Conservation (phyloP, 1,140 invertebrate species). For the Helicoverpa armigera region DNA sequence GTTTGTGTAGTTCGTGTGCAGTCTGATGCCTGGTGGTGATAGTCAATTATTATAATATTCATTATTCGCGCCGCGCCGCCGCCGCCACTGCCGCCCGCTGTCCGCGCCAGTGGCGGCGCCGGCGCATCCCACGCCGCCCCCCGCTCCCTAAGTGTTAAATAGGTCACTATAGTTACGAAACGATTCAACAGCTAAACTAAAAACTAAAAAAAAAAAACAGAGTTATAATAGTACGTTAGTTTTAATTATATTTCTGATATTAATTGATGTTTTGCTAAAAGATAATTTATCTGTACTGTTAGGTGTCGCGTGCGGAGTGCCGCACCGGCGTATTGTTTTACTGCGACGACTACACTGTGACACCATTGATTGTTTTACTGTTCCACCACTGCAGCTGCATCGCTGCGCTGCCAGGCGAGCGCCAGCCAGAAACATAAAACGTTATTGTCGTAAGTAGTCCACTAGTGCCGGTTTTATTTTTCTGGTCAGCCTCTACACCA, state of each 20-base stretch:
- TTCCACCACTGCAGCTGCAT: constrained; percentile 48
- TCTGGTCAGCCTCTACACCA: constrained; percentile 41
- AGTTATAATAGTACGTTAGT: constrained; percentile 86
- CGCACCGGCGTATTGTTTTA: constrained; percentile 48
- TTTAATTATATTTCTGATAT: constrained; percentile 86
- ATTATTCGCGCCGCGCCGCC: constrained; percentile 56
- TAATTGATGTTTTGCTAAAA: constrained; percentile 86
- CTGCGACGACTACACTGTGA: constrained; percentile 19
- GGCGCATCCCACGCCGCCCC: constrained; percentile 66
- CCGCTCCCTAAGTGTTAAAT: constrained; percentile 70
- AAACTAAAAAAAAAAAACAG: constrained; percentile 76
- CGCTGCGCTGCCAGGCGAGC: background rate
- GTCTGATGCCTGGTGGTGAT: constrained; percentile 64
- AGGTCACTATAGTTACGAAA: constrained; percentile 79
- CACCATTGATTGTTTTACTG: constrained; percentile 54
- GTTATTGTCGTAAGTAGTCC: background rate
- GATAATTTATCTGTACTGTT: constrained; percentile 84
- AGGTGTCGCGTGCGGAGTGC: constrained; percentile 69
- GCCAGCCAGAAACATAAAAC: constrained; percentile 9
- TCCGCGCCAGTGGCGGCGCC: constrained; percentile 58
- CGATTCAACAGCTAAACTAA: constrained; percentile 74
- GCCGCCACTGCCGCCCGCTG: constrained; percentile 51
- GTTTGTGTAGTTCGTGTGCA: constrained; percentile 51
- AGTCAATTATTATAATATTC: constrained; percentile 81
- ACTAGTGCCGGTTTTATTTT: constrained; percentile 11